These are phyloP conservation scores for Rhopalosiphum padi DNA, from an alignment of 1,140 invertebrate species.

Conservation along the genomic window DNA sequence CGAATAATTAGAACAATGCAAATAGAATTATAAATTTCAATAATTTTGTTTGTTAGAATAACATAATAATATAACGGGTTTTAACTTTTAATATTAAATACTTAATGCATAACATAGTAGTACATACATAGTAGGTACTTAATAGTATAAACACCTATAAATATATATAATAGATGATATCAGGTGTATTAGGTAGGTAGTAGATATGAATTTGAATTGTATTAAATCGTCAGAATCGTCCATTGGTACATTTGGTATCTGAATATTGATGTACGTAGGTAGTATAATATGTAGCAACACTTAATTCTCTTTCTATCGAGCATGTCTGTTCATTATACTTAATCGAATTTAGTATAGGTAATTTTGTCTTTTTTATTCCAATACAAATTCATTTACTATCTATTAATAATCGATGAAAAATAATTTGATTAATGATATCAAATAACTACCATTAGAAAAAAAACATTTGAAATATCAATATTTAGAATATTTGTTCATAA, in stretches of 20 bases:
- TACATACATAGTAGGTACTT: no score
- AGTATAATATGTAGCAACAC: neutral
- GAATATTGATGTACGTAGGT: neutral
- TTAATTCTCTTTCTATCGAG: neutral
- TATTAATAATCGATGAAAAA: neutral
- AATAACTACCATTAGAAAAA: neutral
- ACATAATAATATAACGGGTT: neutral
- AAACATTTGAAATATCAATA: neutral
- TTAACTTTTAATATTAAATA: neutral
- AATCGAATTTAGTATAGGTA: neutral
- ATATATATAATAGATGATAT: neutral
- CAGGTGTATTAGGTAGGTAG: neutral
- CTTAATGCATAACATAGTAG: neutral
- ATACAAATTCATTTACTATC: neutral
- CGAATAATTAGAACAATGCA: neutral
- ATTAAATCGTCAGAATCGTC: neutral
- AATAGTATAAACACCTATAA: neutral
- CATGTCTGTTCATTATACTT: neutral
- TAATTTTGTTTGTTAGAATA: neutral
- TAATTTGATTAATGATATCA: neutral
- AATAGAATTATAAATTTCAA: neutral
- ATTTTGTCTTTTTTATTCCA: neutral
- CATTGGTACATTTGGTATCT: neutral
- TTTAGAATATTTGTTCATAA: no score
- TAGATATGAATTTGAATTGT: neutral